phyloP scores from a whole-genome alignment of 2,888 invertebrate genomes.

The Caenorhabditis plicata region DNA sequence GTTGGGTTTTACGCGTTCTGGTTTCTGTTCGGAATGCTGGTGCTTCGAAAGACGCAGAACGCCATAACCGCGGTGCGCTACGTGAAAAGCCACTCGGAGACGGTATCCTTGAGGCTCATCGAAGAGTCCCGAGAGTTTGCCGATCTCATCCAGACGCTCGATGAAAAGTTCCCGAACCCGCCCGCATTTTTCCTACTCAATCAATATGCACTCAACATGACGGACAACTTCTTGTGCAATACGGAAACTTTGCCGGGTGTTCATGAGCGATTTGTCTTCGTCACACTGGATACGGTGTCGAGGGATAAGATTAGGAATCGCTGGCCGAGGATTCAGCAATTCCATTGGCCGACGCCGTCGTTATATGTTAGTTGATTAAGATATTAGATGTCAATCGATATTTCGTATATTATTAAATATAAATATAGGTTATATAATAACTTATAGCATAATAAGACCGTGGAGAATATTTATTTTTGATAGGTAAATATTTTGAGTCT shows the following conservation, averaged over 20 bases:
- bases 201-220: slow-evolving; percentile 64
- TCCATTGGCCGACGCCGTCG: slow-evolving; percentile 64
- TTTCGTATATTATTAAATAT: not conserved
- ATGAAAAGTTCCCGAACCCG: slow-evolving; percentile 50
- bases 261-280: slow-evolving; percentile 59
- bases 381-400: too few species aligned
- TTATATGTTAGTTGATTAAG: slow-evolving; percentile 57
- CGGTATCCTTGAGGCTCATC: slow-evolving; percentile 50
- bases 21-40: slow-evolving; percentile 54
- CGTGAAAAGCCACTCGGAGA: slow-evolving; percentile 54
- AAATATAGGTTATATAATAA: too few species aligned
- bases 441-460: not conserved
- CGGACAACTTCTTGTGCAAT: slow-evolving; percentile 64
- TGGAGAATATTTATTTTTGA: not conserved
- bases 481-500: not conserved
- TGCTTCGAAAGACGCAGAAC: slow-evolving; percentile 60
- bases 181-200: slow-evolving; percentile 64
- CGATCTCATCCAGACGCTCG: slow-evolving; percentile 31
- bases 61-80: slow-evolving; percentile 63
- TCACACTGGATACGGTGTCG: slow-evolving; percentile 60
- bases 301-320: slow-evolving; percentile 48
- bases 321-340: slow-evolving; percentile 62
- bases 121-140: slow-evolving; percentile 60
- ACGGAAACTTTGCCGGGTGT: slow-evolving; percentile 44
- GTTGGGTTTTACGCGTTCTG: slow-evolving; percentile 43